Percentiles rank a stretch among this genome's conserved stretches.
These are phyloP conservation scores for Oncorhynchus gorbuscha DNA, from an alignment of 2,113 vertebrate species.

Conservation along the genomic window DNA sequence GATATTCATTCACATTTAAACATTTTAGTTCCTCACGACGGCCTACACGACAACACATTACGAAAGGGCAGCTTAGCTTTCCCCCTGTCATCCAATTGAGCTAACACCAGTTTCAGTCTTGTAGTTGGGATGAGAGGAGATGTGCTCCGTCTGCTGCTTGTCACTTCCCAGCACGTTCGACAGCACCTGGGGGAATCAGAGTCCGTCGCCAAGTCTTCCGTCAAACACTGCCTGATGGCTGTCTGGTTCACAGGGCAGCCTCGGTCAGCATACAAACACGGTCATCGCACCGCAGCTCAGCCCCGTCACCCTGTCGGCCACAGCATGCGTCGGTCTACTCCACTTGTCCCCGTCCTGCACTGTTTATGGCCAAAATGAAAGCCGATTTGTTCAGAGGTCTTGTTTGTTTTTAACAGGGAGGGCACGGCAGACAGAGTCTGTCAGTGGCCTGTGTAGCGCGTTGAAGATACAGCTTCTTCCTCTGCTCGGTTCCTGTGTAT, in stretches of 20 bases:
- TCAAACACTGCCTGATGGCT: not conserved
- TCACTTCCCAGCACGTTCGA: conserved; percentile 81
- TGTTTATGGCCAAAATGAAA: not conserved
- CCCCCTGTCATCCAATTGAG: conserved; percentile 46
- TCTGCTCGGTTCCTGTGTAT: not conserved
- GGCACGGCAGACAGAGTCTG: too few relatives aligned
- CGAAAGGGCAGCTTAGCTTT: conserved; percentile 33
- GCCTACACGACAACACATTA: conserved; percentile 35
- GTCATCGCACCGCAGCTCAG: too few relatives aligned
- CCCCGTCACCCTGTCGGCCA: too few relatives aligned
- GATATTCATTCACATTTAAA: not conserved
- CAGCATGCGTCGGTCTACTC: too few relatives aligned
- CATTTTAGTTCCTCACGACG: conserved; percentile 10
- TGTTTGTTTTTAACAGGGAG: too few relatives aligned
- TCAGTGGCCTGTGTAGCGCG: too few relatives aligned
- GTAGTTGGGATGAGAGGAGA: conserved; percentile 75
- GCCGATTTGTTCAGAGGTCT: too few relatives aligned
- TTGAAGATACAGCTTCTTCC: not conserved
- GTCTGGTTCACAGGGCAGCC: too few relatives aligned
- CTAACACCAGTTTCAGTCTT: conserved; percentile 43
- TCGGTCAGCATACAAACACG: too few relatives aligned
- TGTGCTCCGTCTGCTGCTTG: conserved; percentile 80
- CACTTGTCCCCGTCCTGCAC: not conserved
- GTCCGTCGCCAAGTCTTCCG: conserved; percentile 58
- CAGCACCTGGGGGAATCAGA: conserved; percentile 80